phyloP scores from a whole-genome alignment of 1,140 invertebrate species.

The Lordiphosa clarofinis region DNA sequence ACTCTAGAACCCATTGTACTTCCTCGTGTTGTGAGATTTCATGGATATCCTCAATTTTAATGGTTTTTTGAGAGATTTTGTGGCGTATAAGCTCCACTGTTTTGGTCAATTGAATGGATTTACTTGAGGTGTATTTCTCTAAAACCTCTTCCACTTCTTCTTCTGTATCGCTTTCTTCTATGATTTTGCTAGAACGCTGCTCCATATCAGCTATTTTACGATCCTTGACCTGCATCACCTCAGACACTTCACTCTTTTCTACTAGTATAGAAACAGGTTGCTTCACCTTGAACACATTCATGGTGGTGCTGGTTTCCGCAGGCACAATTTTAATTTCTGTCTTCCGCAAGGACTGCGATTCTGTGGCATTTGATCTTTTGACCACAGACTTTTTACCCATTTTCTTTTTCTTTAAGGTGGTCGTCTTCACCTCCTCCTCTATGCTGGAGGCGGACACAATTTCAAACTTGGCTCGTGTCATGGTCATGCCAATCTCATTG shows the following conservation, averaged over 20 bases:
- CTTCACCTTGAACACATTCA: conserved; percentile 61
- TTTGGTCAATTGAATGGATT: conserved; percentile 62
- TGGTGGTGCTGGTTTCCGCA: conserved; percentile 57
- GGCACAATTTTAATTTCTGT: conserved; percentile 64
- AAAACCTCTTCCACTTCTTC: conserved; percentile 58
- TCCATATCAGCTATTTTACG: conserved; percentile 66
- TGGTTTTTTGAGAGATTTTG: conserved; percentile 71
- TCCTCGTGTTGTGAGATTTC: conserved; percentile 81
- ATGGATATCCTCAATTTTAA: conserved; percentile 65
- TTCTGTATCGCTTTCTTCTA: conserved; percentile 55
- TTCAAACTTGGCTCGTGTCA: conserved; percentile 88
- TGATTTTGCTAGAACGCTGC: conserved; percentile 66
- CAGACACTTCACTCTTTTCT: conserved; percentile 80
- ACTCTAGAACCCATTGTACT: conserved; percentile 87
- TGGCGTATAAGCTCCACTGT: conserved; percentile 63
- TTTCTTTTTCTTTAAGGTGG: conserved; percentile 69
- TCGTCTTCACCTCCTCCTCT: conserved; percentile 79
- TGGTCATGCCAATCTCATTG: conserved; percentile 89
- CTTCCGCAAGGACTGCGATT: conserved; percentile 32
- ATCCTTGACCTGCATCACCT: conserved; percentile 78
- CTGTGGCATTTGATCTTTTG: conserved; percentile 29
- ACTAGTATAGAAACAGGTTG: conserved; percentile 78
- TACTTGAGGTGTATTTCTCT: conserved; percentile 42
- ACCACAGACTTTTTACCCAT: conserved; percentile 42
- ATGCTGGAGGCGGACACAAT: conserved; percentile 80